Evolutionary conservation across 2,888 invertebrate genomes (phyloP).

Genomic region (Leucophenga montana): DNA sequence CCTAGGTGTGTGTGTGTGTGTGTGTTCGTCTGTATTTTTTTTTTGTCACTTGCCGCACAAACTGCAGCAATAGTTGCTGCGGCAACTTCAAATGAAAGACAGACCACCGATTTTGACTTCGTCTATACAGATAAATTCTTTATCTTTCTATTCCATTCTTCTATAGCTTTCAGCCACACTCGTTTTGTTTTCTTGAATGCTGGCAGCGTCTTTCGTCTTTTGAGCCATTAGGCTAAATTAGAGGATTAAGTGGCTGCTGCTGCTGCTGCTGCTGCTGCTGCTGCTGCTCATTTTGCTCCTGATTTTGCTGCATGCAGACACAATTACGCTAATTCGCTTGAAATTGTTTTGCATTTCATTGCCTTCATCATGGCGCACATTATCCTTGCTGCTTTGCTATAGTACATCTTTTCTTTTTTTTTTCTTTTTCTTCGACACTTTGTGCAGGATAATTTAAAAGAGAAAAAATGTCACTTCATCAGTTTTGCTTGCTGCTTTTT

Average conservation of each 20-base stretch:
- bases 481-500: not conserved
- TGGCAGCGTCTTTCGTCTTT: not conserved
- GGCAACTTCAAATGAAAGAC: no score
- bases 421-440: not conserved
- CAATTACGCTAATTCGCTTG: slow-evolving; percentile 60
- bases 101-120: no score
- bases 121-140: no score
- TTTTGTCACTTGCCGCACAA: no score
- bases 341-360: slow-evolving; percentile 64
- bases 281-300: no score
- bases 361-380: not conserved
- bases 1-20: slow-evolving; percentile 26
- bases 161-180: no score
- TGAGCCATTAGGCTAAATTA: slow-evolving; percentile 2
- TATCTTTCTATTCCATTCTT: no score
- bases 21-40: slow-evolving; percentile 25
- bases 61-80: no score
- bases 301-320: no score
- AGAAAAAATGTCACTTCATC: not conserved
- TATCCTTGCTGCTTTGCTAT: not conserved
- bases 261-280: no score
- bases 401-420: not conserved
- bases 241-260: slow-evolving; percentile 10
- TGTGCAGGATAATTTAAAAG: no score
- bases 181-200: no score